Base-by-base conservation (phyloP, 2,113 vertebrate species). In the Alligator mississippiensis region DNA sequence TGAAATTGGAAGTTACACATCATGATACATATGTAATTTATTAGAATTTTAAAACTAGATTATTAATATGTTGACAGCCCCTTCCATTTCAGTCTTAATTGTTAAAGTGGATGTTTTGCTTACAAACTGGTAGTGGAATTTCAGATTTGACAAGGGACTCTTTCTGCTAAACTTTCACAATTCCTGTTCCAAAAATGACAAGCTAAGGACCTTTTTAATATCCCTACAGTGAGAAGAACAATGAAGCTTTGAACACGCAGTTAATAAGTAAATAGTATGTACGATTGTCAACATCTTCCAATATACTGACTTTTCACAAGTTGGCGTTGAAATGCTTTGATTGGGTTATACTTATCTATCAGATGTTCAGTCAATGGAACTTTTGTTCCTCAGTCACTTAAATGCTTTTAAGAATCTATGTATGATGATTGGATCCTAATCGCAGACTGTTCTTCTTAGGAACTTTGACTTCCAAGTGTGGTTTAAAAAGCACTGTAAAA, bases 31-130 rank as follows among this genome's bases (percentile, higher is more conserved):
- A 0, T 19, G 22, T 74, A 6, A 47, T 74, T 68, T n/a, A 27
- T 68, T 74, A 47, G 11, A 38, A 38, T 74, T 28, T 9, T 34
- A 70, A 34, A 38, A 58, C 76, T 6, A 15, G 24, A 0, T 60
- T 74, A 38, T 74, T 72, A 38, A 21, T 70, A 55, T 87, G 54
- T 70, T 2, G 4, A n/a, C 59, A 93, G 47, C 30, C 27, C 21
- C 70, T 11, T 72, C 1, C 2, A 0, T 15, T 57, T 86, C 81
- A 34, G 30, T 79, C 0, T 4, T 0, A 0, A 24, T 76, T 83
- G 72, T 38, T 77, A 3, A 5, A 57, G 21, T 25, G 6, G 16
- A 2, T 92, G 19, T 77, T 85, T n/a, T 70, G 47, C 5, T 74
- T 72, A 22, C 18, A 38, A 30, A 70, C 18, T 64, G 38, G 17